phyloP scores from a whole-genome alignment of 1,140 invertebrate species.

The Tetramorium simillimum region DNA sequence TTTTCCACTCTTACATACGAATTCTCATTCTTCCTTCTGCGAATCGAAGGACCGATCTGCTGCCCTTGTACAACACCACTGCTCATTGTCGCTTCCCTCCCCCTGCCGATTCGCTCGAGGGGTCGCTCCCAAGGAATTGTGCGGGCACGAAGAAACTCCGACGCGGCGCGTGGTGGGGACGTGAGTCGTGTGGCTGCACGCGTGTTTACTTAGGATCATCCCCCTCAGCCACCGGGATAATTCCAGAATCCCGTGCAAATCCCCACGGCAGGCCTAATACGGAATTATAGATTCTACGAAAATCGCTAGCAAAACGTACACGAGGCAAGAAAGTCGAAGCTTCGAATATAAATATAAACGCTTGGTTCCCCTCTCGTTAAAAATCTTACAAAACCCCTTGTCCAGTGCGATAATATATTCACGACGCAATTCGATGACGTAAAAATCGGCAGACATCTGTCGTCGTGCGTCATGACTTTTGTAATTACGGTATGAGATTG shows the following conservation, averaged over 20 bases:
- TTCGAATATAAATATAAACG: neutral
- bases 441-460: neutral
- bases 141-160: constrained; percentile 28
- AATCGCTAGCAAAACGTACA: constrained; percentile 26
- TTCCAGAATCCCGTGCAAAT: constrained; percentile 70
- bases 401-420: neutral
- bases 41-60: constrained; percentile 63
- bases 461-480: constrained; percentile 34
- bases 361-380: neutral
- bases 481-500: constrained; percentile 67
- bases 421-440: neutral
- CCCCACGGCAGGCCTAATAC: constrained; percentile 62
- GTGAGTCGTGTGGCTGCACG: constrained; percentile 79
- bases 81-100: constrained; percentile 64
- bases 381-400: neutral
- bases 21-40: constrained; percentile 73
- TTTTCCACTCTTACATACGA: constrained; percentile 71
- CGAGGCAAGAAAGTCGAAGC: neutral
- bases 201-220: constrained; percentile 83
- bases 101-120: constrained; percentile 71
- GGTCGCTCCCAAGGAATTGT: constrained; percentile 49
- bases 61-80: constrained; percentile 71
- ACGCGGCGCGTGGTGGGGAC: constrained; percentile 67
- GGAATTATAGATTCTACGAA: constrained; percentile 68
- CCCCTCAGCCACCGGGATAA: constrained; percentile 63